These are phyloP conservation scores for Caenorhabditis inopinata DNA, from an alignment of 1,140 invertebrate species.

Conservation along the genomic window DNA sequence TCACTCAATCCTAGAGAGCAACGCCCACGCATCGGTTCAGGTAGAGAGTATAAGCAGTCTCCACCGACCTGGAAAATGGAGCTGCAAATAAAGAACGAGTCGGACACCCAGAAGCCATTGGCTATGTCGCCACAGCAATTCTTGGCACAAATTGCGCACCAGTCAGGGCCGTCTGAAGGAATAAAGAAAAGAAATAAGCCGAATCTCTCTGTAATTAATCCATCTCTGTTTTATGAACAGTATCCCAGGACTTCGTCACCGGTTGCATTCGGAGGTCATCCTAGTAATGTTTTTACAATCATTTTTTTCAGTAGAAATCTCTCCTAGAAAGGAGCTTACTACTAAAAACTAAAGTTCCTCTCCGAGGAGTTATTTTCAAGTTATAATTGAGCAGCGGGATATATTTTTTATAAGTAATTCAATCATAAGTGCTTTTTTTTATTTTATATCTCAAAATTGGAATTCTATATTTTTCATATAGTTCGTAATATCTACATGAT, in stretches of 20 bases:
- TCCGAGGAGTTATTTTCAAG: too few species aligned
- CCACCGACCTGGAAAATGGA: slow-evolving; percentile 17
- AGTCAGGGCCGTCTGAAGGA: neutral
- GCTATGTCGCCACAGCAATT: neutral
- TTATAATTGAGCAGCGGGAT: too few species aligned
- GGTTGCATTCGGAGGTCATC: neutral
- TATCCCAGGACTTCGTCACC: neutral
- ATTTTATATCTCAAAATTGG: too few species aligned
- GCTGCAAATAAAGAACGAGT: neutral
- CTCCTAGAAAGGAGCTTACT: too few species aligned
- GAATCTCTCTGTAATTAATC: neutral
- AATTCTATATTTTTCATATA: too few species aligned
- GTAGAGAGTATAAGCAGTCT: neutral
- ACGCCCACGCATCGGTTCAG: neutral
- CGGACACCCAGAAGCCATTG: too few species aligned
- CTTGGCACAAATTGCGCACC: neutral
- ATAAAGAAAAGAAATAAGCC: neutral
- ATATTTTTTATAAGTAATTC: too few species aligned
- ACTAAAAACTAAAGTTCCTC: too few species aligned
- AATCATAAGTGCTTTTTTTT: too few species aligned
- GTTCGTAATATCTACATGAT: too few species aligned
- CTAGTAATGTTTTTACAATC: neutral
- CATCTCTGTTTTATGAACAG: slow-evolving; percentile 2
- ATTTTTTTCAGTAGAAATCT: too few species aligned
- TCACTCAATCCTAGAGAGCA: neutral